A percentile compares a stretch with the other conserved stretches of the same genome.
Evolutionary conservation across 2,113 vertebrate genomes (phyloP).

Genomic region (Crypturellus undulatus): DNA sequence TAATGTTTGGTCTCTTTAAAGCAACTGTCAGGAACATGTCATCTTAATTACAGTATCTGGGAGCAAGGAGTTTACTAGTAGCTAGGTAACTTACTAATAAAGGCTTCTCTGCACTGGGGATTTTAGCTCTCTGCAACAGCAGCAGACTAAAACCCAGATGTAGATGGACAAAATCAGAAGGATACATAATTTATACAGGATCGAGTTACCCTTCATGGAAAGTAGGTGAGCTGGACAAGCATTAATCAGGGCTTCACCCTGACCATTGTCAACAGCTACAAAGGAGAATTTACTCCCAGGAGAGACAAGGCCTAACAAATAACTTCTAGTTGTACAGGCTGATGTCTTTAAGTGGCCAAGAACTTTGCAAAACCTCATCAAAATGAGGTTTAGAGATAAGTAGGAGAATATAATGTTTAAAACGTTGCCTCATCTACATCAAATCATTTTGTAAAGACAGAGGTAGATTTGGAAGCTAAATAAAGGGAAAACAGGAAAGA

Average conservation of each 20-base stretch:
- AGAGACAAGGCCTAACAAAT: not conserved
- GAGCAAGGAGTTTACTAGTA: not conserved
- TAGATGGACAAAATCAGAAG: conserved; percentile 21
- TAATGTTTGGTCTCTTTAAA: conserved; percentile 37
- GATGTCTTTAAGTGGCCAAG: not conserved
- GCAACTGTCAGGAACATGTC: not conserved
- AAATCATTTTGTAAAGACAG: not conserved
- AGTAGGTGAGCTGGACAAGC: conserved; percentile 34
- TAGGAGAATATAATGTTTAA: not conserved
- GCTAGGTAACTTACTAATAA: not conserved
- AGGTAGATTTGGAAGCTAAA: not conserved
- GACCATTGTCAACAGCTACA: accelerated
- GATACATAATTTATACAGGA: conserved; percentile 33
- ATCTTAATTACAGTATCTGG: conserved; percentile 22
- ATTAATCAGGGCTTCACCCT: conserved; percentile 2
- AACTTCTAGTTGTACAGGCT: not conserved
- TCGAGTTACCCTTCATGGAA: not conserved
- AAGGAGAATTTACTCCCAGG: not conserved
- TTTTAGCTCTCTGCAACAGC: not conserved
- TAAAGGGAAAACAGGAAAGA: not conserved
- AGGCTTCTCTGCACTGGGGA: not conserved
- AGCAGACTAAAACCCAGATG: not conserved
- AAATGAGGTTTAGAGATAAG: not conserved
- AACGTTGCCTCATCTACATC: not conserved
- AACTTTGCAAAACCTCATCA: not conserved